phyloP scores from a whole-genome alignment of 1,140 invertebrate species.

The Bombyx mandarina region DNA sequence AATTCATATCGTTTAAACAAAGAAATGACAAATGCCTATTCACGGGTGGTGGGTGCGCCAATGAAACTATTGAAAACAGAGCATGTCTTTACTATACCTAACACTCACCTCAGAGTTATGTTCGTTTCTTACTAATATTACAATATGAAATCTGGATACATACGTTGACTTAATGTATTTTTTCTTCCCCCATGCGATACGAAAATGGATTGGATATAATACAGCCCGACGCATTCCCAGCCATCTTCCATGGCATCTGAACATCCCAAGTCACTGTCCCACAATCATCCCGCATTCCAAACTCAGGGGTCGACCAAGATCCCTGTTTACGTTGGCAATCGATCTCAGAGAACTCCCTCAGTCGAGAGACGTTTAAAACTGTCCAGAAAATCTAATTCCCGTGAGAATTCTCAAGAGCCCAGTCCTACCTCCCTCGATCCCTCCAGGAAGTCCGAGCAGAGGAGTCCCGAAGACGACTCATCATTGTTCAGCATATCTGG shows the following conservation, averaged over 20 bases:
- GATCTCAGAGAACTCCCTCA: slow-evolving; percentile 51
- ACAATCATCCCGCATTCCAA: slow-evolving; percentile 67
- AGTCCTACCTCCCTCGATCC: slow-evolving; percentile 59
- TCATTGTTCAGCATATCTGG: slow-evolving; percentile 70
- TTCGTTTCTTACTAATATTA: too few relatives aligned
- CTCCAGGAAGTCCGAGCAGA: slow-evolving; percentile 59
- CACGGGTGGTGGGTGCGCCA: slow-evolving; percentile 8
- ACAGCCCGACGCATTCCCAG: slow-evolving; percentile 69
- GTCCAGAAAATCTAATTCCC: slow-evolving; percentile 45
- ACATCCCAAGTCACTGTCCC: slow-evolving; percentile 55
- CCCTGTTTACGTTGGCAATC: slow-evolving; percentile 56
- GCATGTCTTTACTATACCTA: too few relatives aligned
- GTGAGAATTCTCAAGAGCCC: slow-evolving; percentile 56
- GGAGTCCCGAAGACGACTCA: slow-evolving; percentile 70
- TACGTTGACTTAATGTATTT: slow-evolving; percentile 28
- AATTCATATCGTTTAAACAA: slow-evolving; percentile 8
- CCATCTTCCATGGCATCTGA: slow-evolving; percentile 66
- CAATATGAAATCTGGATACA: slow-evolving; percentile 2
- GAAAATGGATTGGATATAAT: slow-evolving; percentile 45
- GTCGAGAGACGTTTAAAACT: slow-evolving; percentile 42
- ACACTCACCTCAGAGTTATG: too few relatives aligned
- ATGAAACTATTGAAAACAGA: background rate
- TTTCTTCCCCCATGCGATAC: slow-evolving; percentile 60
- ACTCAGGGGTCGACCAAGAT: slow-evolving; percentile 62
- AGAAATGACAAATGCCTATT: slow-evolving; percentile 3